phyloP scores from a whole-genome alignment of 2,113 vertebrate genomes.

The Channa argus region DNA sequence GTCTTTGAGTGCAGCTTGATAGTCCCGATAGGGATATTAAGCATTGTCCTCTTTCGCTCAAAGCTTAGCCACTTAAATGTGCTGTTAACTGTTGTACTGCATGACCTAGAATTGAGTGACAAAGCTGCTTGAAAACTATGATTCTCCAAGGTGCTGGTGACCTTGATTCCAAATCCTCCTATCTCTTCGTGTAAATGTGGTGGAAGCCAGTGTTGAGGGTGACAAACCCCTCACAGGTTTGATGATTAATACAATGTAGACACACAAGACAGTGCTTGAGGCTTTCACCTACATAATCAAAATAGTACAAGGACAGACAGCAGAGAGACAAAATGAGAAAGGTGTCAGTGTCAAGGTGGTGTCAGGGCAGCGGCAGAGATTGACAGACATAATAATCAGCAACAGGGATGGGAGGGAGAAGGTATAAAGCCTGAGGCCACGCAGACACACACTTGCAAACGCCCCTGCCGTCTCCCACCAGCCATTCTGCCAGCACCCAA shows the following conservation, averaged over 20 bases:
- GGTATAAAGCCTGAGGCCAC: constrained; percentile 40
- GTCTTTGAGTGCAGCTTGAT: constrained; percentile 39
- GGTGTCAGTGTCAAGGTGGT: constrained; percentile 69
- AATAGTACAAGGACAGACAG: constrained; percentile 22
- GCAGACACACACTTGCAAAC: constrained; percentile 46
- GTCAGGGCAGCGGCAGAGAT: constrained; percentile 34
- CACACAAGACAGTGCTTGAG: constrained; percentile 4
- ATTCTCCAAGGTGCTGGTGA: constrained; percentile 76
- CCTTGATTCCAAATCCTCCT: constrained; percentile 69
- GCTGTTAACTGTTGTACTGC: constrained; percentile 52
- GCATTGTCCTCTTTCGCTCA: constrained; percentile 35
- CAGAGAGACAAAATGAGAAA: constrained; percentile 56
- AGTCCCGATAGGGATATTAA: constrained; percentile 48
- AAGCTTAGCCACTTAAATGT: constrained; percentile 49
- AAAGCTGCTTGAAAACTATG: constrained; percentile 53
- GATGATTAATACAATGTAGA: constrained; percentile 29
- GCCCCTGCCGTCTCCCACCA: constrained; percentile 30
- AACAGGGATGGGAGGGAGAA: constrained; percentile 11
- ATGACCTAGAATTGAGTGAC: constrained; percentile 72
- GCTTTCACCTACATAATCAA: constrained; percentile 52
- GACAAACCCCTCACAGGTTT: constrained; percentile 24
- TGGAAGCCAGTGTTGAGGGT: constrained; percentile 5
- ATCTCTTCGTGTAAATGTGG: constrained; percentile 49
- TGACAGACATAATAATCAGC: constrained; percentile 63
- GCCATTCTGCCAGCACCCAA: constrained; percentile 44